A percentile compares a stretch with the other conserved stretches of the same genome.
These are phyloP conservation scores for Napeogenes inachia DNA, from an alignment of 2,888 invertebrate genomes.

Conservation along the genomic window DNA sequence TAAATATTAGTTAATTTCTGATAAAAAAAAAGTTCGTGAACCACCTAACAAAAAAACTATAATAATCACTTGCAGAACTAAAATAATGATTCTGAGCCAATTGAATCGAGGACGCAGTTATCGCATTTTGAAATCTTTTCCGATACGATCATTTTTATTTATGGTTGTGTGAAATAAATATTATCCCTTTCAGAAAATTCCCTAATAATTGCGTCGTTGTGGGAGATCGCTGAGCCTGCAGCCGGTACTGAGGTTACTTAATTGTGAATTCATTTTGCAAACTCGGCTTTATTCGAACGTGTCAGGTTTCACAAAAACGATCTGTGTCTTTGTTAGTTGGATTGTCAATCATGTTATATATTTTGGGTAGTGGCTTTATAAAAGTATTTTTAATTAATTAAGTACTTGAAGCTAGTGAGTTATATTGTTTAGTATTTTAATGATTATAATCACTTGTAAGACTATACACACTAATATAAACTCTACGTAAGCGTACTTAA, in stretches of 20 bases:
- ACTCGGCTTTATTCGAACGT: constrained; percentile 30
- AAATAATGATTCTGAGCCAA: constrained; percentile 15
- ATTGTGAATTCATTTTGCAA: constrained; percentile 32
- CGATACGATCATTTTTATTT: constrained; percentile 29
- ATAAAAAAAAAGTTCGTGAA: background rate
- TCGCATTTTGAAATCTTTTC: constrained; percentile 23
- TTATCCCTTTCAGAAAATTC: constrained; percentile 24
- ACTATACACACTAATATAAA: too few relatives aligned
- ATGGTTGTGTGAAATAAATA: constrained; percentile 31
- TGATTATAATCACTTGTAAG: too few relatives aligned
- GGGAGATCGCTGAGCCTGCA: constrained; percentile 20
- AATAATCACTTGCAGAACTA: background rate
- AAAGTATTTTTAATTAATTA: too few relatives aligned
- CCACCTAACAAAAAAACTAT: background rate
- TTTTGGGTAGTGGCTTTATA: too few relatives aligned
- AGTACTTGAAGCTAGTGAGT: too few relatives aligned
- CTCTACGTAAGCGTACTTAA: too few relatives aligned
- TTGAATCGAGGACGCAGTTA: constrained; percentile 27
- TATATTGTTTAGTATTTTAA: too few relatives aligned
- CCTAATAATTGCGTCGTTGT: constrained; percentile 26
- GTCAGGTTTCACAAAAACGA: constrained; percentile 32
- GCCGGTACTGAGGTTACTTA: constrained; percentile 29
- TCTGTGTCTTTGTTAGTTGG: constrained; percentile 17
- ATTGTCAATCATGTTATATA: too few relatives aligned
- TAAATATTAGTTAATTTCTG: background rate